These are phyloP conservation scores for Danio rerio DNA, from an alignment of 2,113 vertebrate genomes.

Conservation along the genomic window DNA sequence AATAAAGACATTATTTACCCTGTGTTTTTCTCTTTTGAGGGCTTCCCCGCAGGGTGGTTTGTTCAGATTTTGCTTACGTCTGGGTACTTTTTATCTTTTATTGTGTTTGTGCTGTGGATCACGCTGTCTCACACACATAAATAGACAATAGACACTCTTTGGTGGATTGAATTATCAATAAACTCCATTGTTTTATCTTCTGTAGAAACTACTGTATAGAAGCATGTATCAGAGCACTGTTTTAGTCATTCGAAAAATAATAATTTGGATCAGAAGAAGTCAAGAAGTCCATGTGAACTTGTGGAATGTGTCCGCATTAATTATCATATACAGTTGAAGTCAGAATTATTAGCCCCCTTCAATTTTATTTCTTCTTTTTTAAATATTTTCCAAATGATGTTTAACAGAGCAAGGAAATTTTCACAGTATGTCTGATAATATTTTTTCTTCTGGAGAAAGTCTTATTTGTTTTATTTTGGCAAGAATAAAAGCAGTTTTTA, in stretches of 20 bases:
- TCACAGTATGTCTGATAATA: no score
- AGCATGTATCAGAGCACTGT: background rate
- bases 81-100: background rate
- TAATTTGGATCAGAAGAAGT: background rate
- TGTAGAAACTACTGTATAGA: no score
- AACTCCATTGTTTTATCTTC: background rate
- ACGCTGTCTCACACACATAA: background rate
- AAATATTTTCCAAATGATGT: no score
- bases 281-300: no score
- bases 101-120: background rate
- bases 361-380: no score
- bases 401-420: no score
- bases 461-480: no score
- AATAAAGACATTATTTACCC: constrained; percentile 2
- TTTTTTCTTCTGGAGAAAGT: no score
- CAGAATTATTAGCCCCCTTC: no score
- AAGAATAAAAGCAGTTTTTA: no score
- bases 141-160: background rate
- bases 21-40: constrained; percentile 7
- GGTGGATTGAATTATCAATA: background rate
- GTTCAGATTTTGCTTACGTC: background rate
- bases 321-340: no score
- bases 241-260: background rate
- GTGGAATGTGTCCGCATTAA: no score
- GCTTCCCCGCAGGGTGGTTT: background rate